Evolutionary conservation across 2,888 invertebrate species (phyloP).

Genomic region (Caenorhabditis sulstoni): DNA sequence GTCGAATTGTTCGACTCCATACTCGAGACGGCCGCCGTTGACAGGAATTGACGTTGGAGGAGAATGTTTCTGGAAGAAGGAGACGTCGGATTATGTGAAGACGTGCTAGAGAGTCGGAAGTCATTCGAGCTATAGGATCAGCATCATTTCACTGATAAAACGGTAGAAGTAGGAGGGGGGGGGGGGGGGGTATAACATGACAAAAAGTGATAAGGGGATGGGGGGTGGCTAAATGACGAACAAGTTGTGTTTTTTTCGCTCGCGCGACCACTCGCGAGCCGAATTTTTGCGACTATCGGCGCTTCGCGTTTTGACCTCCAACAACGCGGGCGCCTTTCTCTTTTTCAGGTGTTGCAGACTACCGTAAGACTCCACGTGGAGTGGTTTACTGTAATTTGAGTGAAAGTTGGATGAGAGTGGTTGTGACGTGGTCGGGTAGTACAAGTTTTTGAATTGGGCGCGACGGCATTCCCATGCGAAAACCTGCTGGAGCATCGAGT

Average conservation of each 20-base stretch:
- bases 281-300: constrained; percentile 47
- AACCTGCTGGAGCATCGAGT: constrained; percentile 48
- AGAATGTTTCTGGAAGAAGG: constrained; percentile 60
- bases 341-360: constrained; percentile 40
- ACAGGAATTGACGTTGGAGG: constrained; percentile 68
- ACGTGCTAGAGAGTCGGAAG: neutral
- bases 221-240: constrained; percentile 13
- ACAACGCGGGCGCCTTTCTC: neutral
- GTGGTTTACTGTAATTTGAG: constrained; percentile 38
- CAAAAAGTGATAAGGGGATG: constrained; percentile 16
- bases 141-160: neutral
- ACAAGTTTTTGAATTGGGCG: constrained; percentile 47
- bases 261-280: constrained; percentile 30
- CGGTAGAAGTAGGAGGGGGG: neutral
- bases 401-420: too few relatives aligned
- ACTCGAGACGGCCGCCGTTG: constrained; percentile 64
- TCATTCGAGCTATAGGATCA: neutral
- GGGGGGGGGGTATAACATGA: constrained; percentile 6
- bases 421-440: neutral
- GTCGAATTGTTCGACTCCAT: constrained; percentile 67
- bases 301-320: constrained; percentile 23
- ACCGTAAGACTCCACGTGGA: constrained; percentile 46
- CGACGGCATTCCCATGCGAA: constrained; percentile 59
- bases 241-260: constrained; percentile 55
- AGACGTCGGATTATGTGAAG: too few relatives aligned